Conservation (phyloP, 2,113 vertebrate genomes). For the Hemibates koningsi region DNA sequence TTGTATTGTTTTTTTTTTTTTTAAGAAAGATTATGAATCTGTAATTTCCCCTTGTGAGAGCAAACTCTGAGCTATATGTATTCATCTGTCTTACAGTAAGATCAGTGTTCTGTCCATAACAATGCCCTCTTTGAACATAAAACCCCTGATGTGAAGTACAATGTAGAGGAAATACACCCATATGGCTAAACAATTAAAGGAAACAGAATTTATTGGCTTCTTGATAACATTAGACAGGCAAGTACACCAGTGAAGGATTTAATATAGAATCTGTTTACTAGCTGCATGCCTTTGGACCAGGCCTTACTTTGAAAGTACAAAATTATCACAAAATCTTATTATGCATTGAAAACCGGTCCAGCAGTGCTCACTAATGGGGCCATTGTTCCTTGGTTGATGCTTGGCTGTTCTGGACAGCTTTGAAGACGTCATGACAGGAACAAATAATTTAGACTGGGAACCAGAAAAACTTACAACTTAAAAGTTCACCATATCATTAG, state of each 20-base stretch:
- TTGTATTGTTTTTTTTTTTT: neutral
- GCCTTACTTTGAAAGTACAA: conserved; percentile 26
- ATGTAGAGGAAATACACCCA: conserved; percentile 52
- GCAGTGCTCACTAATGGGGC: neutral
- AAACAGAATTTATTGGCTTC: conserved; percentile 32
- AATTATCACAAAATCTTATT: conserved; percentile 11
- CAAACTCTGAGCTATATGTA: neutral
- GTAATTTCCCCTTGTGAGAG: neutral
- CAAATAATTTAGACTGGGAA: neutral
- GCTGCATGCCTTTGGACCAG: neutral
- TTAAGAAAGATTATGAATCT: neutral
- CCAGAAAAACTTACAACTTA: neutral
- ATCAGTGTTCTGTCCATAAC: neutral
- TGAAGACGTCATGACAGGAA: neutral
- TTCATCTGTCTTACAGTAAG: neutral
- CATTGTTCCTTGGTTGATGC: conserved; percentile 23
- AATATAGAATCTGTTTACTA: neutral
- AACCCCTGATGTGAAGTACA: conserved; percentile 5
- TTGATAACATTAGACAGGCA: conserved; percentile 23
- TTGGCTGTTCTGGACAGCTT: neutral
- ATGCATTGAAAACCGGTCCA: conserved; percentile 32
- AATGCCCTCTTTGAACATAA: conserved; percentile 26
- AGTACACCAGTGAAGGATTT: conserved; percentile 1
- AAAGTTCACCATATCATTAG: neutral
- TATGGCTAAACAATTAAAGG: conserved; percentile 45